These are phyloP conservation scores for Clarias platycephalus DNA, from an alignment of 2,797 vertebrate genomes.

Conservation along the genomic window DNA sequence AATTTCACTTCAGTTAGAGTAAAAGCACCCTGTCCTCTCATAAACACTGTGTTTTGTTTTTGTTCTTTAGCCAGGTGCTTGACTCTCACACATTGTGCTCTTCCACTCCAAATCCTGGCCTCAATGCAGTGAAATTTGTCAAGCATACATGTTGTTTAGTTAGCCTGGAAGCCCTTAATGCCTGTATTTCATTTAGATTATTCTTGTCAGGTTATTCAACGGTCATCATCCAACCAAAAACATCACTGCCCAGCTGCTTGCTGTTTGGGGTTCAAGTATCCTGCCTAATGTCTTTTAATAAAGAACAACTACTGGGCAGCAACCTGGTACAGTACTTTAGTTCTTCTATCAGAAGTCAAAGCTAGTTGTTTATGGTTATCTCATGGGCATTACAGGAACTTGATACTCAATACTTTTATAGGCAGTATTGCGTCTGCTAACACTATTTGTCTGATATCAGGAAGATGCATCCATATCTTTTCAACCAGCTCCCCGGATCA, in stretches of 20 bases:
- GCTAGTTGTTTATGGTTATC: neutral
- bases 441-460: neutral
- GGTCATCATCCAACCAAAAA: neutral
- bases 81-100: neutral
- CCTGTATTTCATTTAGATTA: neutral
- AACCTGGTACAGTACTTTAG: too few species aligned
- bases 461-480: neutral
- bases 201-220: neutral
- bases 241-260: neutral
- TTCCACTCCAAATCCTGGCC: neutral
- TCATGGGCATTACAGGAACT: neutral
- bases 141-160: neutral
- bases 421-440: neutral
- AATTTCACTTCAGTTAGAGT: neutral
- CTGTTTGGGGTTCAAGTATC: neutral
- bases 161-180: neutral
- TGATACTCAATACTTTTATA: neutral
- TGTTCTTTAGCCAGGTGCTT: neutral
- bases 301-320: neutral
- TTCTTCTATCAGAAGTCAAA: too few species aligned
- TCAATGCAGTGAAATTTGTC: neutral
- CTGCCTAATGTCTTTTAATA: neutral
- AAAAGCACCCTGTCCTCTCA: neutral
- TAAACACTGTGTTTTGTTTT: neutral
- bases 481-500: neutral